Evolutionary conservation across 2,888 invertebrate species (phyloP).

Genomic region (Polia nebulosa): DNA sequence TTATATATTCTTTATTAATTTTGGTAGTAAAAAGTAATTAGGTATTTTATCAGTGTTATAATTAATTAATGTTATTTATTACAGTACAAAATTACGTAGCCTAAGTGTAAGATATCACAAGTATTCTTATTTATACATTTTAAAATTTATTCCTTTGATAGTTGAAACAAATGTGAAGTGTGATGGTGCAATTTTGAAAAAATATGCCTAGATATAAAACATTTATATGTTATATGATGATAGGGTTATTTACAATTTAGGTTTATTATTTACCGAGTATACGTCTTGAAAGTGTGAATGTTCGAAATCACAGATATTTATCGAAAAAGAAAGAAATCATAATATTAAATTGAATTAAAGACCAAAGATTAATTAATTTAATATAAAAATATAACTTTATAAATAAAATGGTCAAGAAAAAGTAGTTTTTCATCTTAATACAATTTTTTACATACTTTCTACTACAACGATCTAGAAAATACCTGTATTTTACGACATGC

Average conservation of each 20-base stretch:
- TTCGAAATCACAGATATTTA: background rate
- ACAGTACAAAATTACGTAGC: conserved; percentile 48
- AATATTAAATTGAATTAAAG: background rate
- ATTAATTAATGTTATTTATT: conserved; percentile 19
- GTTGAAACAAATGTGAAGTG: conserved; percentile 3
- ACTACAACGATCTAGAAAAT: background rate
- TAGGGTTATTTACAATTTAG: conserved; percentile 26
- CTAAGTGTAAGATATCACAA: conserved; percentile 48
- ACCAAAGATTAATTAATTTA: background rate
- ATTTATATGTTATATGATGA: too few species aligned
- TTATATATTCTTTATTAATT: background rate
- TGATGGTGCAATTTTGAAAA: background rate
- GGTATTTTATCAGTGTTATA: background rate
- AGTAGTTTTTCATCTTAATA: too few species aligned
- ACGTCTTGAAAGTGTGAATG: background rate
- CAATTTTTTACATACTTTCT: background rate
- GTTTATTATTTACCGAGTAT: background rate
- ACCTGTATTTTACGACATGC: background rate
- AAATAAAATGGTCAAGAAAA: background rate
- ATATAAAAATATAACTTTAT: background rate
- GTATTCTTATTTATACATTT: conserved; percentile 31
- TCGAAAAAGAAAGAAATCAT: background rate
- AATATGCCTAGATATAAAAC: background rate
- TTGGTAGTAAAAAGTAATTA: background rate
- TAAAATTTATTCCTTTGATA: conserved; percentile 17